Conservation (phyloP, 2,113 vertebrate species). For the Prunella fulvescens region DNA sequence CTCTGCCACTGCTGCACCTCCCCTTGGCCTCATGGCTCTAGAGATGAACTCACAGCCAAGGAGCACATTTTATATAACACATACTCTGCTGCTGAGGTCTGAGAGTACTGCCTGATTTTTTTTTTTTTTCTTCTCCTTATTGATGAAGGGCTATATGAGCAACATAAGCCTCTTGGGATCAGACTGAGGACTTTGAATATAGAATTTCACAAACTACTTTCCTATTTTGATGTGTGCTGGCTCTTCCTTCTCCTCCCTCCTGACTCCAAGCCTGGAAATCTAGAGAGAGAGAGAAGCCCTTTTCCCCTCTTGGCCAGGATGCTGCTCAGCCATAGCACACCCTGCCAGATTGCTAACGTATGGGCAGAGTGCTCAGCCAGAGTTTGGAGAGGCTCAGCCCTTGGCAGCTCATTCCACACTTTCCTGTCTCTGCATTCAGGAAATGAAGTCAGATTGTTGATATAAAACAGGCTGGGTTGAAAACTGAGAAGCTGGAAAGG, state of each 20-base stretch:
- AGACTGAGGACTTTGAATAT: not conserved
- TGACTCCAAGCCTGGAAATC: not conserved
- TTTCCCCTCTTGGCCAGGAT: constrained; percentile 41
- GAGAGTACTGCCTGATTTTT: not conserved
- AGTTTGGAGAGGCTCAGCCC: constrained; percentile 65
- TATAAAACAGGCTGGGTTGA: constrained; percentile 66
- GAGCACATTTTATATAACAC: not conserved
- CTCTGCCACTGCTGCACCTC: not conserved
- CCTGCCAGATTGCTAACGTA: constrained; percentile 71
- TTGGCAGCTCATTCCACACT: constrained; percentile 40
- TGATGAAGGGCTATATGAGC: not conserved
- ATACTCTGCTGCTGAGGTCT: not conserved
- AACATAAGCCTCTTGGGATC: not conserved
- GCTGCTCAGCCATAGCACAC: constrained; percentile 30
- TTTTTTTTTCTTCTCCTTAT: not conserved
- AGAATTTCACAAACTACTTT: not conserved
- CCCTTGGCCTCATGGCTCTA: not conserved
- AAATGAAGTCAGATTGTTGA: constrained; percentile 79
- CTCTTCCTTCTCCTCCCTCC: not conserved
- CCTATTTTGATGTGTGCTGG: not conserved
- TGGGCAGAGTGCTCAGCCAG: constrained; percentile 59
- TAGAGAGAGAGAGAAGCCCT: not conserved
- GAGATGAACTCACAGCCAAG: not conserved
- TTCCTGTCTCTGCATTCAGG: constrained; percentile 70
- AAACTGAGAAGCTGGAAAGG: constrained; percentile 56